Conservation (phyloP, 1,140 invertebrate species). For the Ridgeia piscesae region DNA sequence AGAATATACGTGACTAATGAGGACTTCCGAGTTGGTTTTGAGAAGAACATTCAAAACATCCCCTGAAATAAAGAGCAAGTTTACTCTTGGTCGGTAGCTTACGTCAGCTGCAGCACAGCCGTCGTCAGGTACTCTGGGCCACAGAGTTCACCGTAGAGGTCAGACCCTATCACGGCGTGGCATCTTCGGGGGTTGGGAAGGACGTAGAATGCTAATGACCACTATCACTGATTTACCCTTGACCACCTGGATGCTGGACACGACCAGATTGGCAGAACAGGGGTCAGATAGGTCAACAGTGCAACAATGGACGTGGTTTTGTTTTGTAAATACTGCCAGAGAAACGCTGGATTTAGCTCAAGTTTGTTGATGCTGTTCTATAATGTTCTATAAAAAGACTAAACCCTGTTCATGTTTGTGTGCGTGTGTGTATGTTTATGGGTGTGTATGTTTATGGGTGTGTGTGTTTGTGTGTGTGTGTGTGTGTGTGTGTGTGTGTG, state of each 20-base stretch:
- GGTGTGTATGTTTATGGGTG: too few relatives aligned
- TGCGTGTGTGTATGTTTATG: too few relatives aligned
- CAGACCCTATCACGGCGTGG: neutral
- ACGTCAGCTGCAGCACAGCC: neutral
- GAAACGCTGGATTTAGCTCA: neutral
- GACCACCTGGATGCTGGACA: slow-evolving; percentile 3
- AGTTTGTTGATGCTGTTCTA: neutral
- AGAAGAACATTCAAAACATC: too few relatives aligned
- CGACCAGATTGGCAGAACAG: neutral
- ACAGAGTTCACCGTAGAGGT: neutral
- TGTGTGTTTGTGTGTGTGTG: too few relatives aligned
- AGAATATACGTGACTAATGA: too few relatives aligned
- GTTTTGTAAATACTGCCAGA: neutral
- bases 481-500: too few relatives aligned
- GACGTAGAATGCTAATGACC: neutral
- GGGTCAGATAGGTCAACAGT: neutral
- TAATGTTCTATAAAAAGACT: neutral
- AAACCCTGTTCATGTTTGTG: neutral
- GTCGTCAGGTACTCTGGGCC: neutral
- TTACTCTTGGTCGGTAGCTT: too few relatives aligned
- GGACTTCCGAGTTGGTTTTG: too few relatives aligned
- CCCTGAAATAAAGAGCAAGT: too few relatives aligned
- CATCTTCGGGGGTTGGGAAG: neutral
- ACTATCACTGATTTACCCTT: neutral
- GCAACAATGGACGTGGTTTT: neutral